These are phyloP conservation scores for Artibeus lituratus DNA, from an alignment of 2,797 vertebrate genomes.

Conservation along the genomic window DNA sequence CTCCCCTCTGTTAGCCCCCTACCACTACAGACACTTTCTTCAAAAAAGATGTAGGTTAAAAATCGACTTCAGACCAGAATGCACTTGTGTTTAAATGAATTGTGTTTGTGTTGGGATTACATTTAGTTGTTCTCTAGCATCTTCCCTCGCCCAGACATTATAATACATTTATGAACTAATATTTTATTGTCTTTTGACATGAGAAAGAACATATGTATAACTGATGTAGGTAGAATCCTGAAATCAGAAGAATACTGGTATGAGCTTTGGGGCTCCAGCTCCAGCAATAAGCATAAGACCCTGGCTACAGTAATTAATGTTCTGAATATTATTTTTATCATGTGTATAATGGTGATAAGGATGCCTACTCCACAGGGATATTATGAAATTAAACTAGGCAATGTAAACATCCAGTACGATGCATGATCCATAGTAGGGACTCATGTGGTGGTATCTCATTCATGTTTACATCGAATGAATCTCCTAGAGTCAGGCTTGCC, in stretches of 20 bases:
- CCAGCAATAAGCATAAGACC: background rate
- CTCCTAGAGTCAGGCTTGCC: background rate
- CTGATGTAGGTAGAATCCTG: background rate
- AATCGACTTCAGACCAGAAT: background rate
- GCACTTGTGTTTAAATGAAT: slow-evolving; percentile 8
- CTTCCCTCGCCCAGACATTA: background rate
- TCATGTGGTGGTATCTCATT: background rate
- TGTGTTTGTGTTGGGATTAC: background rate
- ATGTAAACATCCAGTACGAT: background rate
- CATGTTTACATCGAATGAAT: background rate
- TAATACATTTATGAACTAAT: background rate
- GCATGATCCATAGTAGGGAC: background rate
- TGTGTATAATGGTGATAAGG: background rate
- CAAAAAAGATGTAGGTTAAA: slow-evolving; percentile 8
- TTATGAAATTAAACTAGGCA: background rate
- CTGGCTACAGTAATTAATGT: background rate
- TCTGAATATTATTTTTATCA: background rate
- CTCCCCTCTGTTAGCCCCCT: background rate
- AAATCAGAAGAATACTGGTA: background rate
- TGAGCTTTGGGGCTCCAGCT: background rate
- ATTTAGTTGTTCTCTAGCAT: background rate
- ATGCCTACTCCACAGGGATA: background rate
- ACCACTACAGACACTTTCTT: background rate
- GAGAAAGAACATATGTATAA: background rate
- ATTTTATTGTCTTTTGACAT: background rate